phyloP scores from a whole-genome alignment of 1,140 invertebrate species.

The Leguminivora glycinivorella region DNA sequence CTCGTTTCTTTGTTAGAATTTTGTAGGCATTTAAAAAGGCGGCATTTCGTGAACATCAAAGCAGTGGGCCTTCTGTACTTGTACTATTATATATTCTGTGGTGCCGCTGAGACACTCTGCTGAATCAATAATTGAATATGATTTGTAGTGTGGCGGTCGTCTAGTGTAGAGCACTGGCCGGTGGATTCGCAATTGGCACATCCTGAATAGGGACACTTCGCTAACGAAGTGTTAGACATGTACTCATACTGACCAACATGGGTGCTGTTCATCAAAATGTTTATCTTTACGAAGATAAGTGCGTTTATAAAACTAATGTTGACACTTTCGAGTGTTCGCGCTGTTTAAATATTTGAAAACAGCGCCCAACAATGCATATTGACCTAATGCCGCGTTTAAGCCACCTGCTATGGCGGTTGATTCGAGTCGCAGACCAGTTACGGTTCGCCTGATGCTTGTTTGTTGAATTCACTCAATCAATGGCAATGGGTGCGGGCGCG shows the following conservation, averaged over 20 bases:
- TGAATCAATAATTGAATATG: conserved; percentile 56
- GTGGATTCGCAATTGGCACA: conserved; percentile 50
- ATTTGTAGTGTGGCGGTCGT: conserved; percentile 44
- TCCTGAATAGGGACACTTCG: conserved; percentile 41
- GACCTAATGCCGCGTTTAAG: conserved; percentile 9
- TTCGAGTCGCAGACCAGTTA: conserved; percentile 52
- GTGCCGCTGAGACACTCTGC: conserved; percentile 27
- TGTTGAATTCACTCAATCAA: conserved; percentile 74
- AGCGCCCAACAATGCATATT: background rate
- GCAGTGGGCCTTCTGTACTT: too few species aligned
- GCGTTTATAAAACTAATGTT: conserved; percentile 1
- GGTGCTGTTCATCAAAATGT: background rate
- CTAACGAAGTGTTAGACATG: conserved; percentile 1
- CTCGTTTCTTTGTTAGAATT: too few species aligned
- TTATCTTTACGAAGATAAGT: conserved; percentile 17
- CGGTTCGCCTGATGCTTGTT: conserved; percentile 62
- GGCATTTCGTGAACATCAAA: too few species aligned
- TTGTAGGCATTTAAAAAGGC: too few species aligned
- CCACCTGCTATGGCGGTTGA: conserved; percentile 6
- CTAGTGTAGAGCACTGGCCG: conserved; percentile 39
- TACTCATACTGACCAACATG: background rate
- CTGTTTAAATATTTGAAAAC: conserved; percentile 12
- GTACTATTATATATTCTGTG: too few species aligned
- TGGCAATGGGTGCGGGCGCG: conserved; percentile 69
- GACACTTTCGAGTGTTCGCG: background rate